A percentile compares a stretch with the other conserved stretches of the same genome.
Conservation (phyloP, 2,113 vertebrate genomes). For the Telmatochromis brichardi region DNA sequence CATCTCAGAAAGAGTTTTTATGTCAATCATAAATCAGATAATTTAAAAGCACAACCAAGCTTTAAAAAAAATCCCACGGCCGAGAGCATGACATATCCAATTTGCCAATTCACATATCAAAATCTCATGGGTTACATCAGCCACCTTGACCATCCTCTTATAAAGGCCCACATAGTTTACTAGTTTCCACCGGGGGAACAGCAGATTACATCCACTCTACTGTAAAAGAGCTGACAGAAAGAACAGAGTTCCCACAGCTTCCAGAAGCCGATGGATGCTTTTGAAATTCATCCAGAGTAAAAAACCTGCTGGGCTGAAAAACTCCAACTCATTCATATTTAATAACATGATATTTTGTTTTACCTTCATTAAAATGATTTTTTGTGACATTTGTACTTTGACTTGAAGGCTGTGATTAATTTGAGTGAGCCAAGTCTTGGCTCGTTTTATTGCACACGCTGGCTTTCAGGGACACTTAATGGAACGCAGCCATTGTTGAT, state of each 20-base stretch:
- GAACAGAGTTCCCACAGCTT: not conserved
- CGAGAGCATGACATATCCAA: not conserved
- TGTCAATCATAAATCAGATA: not conserved
- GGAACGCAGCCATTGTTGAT: not conserved
- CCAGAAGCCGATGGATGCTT: not conserved
- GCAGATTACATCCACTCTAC: not conserved
- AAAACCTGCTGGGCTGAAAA: not conserved
- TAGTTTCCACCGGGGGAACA: not conserved
- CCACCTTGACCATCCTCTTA: not conserved
- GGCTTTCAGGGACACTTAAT: not conserved
- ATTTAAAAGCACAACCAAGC: not conserved
- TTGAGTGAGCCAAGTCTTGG: not conserved
- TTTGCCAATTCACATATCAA: not conserved
- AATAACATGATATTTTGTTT: not conserved
- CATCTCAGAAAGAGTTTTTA: not conserved
- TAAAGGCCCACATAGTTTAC: not conserved
- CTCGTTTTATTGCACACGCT: not conserved
- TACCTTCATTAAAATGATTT: not conserved
- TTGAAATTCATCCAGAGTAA: not conserved
- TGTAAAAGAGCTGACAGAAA: not conserved
- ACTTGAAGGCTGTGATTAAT: not conserved
- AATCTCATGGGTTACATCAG: not conserved
- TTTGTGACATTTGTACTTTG: not conserved
- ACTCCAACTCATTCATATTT: not conserved
- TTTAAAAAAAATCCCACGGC: not conserved